A percentile compares a stretch with the other conserved stretches of the same genome.
Conservation (phyloP, 1,140 invertebrate genomes). For the Drosophila seguyi region DNA sequence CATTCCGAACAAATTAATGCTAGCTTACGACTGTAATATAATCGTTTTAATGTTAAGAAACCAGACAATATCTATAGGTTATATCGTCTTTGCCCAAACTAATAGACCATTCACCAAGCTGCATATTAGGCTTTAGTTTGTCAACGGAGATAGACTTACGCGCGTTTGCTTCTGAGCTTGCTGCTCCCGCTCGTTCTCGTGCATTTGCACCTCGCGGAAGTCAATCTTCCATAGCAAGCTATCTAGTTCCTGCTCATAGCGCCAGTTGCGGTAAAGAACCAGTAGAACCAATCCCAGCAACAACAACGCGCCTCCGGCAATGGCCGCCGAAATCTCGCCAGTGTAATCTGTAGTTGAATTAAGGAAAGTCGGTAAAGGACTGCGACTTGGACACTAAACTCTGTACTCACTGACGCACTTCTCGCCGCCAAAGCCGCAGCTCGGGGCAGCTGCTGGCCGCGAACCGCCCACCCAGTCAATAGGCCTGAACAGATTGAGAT, state of each 20-base stretch:
- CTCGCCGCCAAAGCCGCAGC: constrained; percentile 95
- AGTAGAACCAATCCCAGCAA: constrained; percentile 89
- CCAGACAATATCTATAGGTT: neutral
- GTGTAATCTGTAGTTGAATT: constrained; percentile 89
- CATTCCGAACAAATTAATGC: neutral
- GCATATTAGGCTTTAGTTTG: neutral
- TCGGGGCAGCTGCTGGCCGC: constrained; percentile 95
- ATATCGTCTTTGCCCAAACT: neutral
- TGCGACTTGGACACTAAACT: neutral
- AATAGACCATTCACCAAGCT: neutral
- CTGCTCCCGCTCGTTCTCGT: constrained; percentile 86
- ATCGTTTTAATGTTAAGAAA: neutral
- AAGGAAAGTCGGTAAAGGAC: neutral
- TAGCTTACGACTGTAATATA: neutral
- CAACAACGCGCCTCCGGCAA: constrained; percentile 91
- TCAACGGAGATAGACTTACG: constrained; percentile 67
- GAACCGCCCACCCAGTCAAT: constrained; percentile 92
- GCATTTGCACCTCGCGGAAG: constrained; percentile 93
- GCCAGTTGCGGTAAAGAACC: constrained; percentile 94
- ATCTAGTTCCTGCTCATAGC: constrained; percentile 97
- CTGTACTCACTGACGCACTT: constrained; percentile 93
- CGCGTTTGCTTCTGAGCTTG: constrained; percentile 85
- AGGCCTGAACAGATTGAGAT: constrained; percentile 88
- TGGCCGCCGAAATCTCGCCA: constrained; percentile 91
- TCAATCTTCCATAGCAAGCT: constrained; percentile 98